Base-by-base conservation (phyloP, 1,140 invertebrate genomes). In the Zeugodacus cucurbitae region DNA sequence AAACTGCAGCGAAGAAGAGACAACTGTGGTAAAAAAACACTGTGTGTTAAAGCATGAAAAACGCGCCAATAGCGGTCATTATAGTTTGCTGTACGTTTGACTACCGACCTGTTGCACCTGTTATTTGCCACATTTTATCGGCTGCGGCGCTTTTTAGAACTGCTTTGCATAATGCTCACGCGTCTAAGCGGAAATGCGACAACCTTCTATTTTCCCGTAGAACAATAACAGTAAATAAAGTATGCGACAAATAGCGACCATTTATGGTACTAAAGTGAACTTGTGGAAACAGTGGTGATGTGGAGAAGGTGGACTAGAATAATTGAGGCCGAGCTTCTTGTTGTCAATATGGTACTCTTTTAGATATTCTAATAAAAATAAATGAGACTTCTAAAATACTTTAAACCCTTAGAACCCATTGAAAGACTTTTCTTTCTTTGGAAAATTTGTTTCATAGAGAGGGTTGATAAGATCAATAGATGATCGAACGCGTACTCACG, bases 201-300 rank as follows among this genome's bases (percentile, higher is more conserved):
- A 82, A 82, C 41, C 41, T 82, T 82, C 74, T 26, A 48, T 44
- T 82, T 82, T 26, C 41, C 41, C 20, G 41, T 54, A 26, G 5
- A 70, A 82, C 20, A 54, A 82, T 17, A 82, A n/a, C 34, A 82
- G 41, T 8, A 34, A 54, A 48, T 48, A 48, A 26, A 48, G 20
- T 22, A 48, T 48, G 74, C 74, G 74, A 78, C 74, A 78, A 78
- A 78, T 78, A 48, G 74, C 10, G 74, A 11, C 74, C 74, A 82
- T 54, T 82, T 82, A 82, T 82, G 74, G 41, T 29, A n/a, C 7
- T 2, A 82, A 29, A 17, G 41, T 48, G 20, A n/a, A 22, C 34
- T 48, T n/a, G 11, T 17, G 41, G 8, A 82, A 37, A 34, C 6
- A 82, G 11, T 44, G 8, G 4, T 14, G 3, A 6, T 14, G 1